A percentile compares a stretch with the other conserved stretches of the same genome.
phyloP scores from a whole-genome alignment of 1,140 invertebrate genomes.

The Acromyrmex echinatior region DNA sequence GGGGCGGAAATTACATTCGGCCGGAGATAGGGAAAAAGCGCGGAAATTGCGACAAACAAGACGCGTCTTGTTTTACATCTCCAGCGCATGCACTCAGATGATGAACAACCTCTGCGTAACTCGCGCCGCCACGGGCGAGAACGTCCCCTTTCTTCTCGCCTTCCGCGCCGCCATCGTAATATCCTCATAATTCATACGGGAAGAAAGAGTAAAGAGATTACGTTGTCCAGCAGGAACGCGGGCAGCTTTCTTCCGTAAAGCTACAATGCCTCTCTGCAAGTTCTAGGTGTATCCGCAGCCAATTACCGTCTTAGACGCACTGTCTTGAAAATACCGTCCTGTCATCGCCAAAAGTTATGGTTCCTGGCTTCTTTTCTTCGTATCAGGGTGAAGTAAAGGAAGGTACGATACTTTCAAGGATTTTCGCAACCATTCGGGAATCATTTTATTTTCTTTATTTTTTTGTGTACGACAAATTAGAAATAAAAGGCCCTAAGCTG shows the following conservation, averaged over 20 bases:
- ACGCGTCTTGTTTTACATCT: conserved; percentile 60
- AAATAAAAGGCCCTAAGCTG: too few relatives aligned
- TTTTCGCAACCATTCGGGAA: too few relatives aligned
- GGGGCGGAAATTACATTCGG: conserved; percentile 36
- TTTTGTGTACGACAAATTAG: too few relatives aligned
- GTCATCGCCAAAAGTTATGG: conserved; percentile 64
- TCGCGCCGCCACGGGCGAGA: conserved; percentile 55
- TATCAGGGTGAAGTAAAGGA: background rate
- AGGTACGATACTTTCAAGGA: too few relatives aligned
- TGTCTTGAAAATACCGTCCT: conserved; percentile 44
- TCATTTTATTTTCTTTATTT: too few relatives aligned
- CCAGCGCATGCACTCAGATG: conserved; percentile 12
- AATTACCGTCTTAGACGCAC: conserved; percentile 56
- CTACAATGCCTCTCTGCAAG: conserved; percentile 6
- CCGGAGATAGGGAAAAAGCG: conserved; percentile 29
- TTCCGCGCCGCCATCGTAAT: conserved; percentile 66
- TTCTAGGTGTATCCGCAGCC: conserved; percentile 52
- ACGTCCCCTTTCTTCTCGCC: conserved; percentile 45
- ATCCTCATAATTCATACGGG: conserved; percentile 72
- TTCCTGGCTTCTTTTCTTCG: background rate
- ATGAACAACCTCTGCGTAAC: conserved; percentile 50
- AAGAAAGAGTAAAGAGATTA: conserved; percentile 68
- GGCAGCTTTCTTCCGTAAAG: conserved; percentile 36
- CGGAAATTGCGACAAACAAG: conserved; percentile 63
- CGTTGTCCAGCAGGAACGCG: conserved; percentile 35